Conservation (phyloP, 2,888 invertebrate genomes). For the Automeris io region DNA sequence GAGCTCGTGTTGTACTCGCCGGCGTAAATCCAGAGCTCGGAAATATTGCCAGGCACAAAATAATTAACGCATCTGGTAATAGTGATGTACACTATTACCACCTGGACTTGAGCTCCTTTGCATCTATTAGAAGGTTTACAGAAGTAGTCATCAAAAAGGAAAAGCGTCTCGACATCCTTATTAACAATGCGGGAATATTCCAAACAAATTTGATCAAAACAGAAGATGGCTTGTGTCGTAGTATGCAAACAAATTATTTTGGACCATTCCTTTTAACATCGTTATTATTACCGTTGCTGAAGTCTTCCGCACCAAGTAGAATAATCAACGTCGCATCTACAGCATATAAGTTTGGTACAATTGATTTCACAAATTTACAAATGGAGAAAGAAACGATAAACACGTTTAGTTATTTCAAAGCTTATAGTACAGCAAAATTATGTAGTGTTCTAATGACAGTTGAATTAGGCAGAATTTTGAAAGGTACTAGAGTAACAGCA, state of each 20-base stretch:
- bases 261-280: conserved; percentile 82
- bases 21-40: conserved; percentile 84
- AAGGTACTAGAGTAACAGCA: conserved; percentile 83
- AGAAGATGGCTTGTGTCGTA: conserved; percentile 77
- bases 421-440: conserved; percentile 79
- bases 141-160: conserved; percentile 70
- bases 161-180: conserved; percentile 73
- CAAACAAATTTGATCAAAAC: conserved; percentile 56
- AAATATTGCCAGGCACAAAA: conserved; percentile 59
- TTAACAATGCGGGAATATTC: conserved; percentile 79
- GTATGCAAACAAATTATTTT: conserved; percentile 77
- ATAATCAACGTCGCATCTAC: conserved; percentile 54
- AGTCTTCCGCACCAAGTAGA: conserved; percentile 52
- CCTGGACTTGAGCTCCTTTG: conserved; percentile 70
- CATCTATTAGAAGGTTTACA: conserved; percentile 78
- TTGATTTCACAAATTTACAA: conserved; percentile 42
- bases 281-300: conserved; percentile 68
- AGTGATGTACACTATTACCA: conserved; percentile 47
- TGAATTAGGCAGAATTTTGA: conserved; percentile 81
- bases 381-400: conserved; percentile 28
- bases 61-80: conserved; percentile 38
- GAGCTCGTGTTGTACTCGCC: conserved; percentile 87
- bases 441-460: conserved; percentile 84
- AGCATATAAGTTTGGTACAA: conserved; percentile 30
- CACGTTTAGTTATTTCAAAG: conserved; percentile 15